Evolutionary conservation across 2,888 invertebrate genomes (phyloP), one percentile per base, ranked within the genome.

Genomic region (Meliscaeva auricollis): DNA sequence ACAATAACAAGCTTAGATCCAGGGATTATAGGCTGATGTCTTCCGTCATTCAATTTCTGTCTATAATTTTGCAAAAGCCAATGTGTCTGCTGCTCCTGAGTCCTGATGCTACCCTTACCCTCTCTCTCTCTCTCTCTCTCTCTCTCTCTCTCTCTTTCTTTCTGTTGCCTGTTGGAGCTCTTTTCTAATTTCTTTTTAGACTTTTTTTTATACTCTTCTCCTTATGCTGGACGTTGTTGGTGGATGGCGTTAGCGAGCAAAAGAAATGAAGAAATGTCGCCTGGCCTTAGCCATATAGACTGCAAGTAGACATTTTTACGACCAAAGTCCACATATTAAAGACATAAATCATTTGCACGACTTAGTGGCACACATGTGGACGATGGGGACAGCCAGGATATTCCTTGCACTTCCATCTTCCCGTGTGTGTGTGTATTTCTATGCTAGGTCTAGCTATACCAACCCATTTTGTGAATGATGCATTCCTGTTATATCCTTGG

Each of bases 301-400:
- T 85, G 85, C 80, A 85, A 85, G 85, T 73, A 80, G 85, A 85
- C 85, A 77, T 68, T 85, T 85, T 85, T 85, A 85, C 76, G 85
- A 79, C 70, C 84, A 79, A 75, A 75, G 85, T 85, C 80, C 80
- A 85, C 80, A 85, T 85, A 85, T 85, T 85, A 85, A 85, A 76
- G 85, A 72, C 80, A 85, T 85, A 85, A 85, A 85, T 85, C 85
- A 85, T 85, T 85, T 76, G 80, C 85, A 80, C 76, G 80, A 85
- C 81, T 85, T 85, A 81, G 85, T 81, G 85, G 72, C 85, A 81
- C 85, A 81, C 80, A 85, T 85, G 85, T 81, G 85, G 73, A 85
- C 80, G 85, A 76, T 70, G 80, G 48, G 70, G 48, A 72, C 64
- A 64, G 80, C 70, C 66, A 38, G 35, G 76, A 74, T 58, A 58